Conservation (phyloP, 2,797 vertebrate species). For the Scyliorhinus canicula region DNA sequence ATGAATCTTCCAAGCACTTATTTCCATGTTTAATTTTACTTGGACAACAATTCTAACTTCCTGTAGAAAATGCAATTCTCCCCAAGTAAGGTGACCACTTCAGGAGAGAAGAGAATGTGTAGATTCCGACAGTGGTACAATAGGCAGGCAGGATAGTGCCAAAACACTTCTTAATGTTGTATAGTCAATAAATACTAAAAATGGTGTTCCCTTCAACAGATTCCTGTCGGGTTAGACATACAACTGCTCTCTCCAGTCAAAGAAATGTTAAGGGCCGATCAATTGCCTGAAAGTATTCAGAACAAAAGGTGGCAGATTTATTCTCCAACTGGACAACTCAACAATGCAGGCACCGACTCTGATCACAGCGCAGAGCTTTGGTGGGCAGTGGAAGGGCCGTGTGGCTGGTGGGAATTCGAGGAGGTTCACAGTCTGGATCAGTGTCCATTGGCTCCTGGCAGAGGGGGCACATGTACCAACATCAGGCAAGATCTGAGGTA, state of each 20-base stretch:
- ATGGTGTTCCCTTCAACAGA: not conserved
- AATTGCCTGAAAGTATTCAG: not conserved
- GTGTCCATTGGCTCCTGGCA: not conserved
- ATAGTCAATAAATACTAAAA: not conserved
- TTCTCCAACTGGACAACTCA: not conserved
- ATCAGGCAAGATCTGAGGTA: not conserved
- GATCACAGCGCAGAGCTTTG: not conserved
- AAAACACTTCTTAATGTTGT: too few species aligned
- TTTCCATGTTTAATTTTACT: not conserved
- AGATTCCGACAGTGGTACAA: not conserved
- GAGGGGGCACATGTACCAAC: not conserved
- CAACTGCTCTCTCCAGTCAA: not conserved
- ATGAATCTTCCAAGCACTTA: not conserved
- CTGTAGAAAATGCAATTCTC: not conserved
- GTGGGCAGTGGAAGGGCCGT: not conserved
- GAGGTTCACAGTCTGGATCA: not conserved
- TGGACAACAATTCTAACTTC: not conserved
- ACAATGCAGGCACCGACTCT: not conserved
- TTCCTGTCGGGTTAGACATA: not conserved
- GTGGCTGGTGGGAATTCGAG: not conserved
- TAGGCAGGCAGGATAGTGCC: not conserved
- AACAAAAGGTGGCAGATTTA: not conserved
- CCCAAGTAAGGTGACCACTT: not conserved
- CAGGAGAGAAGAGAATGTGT: not conserved
- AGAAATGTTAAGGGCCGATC: not conserved